Base-by-base conservation (phyloP, 2,888 invertebrate species). In the Sepioteuthis lessoniana region DNA sequence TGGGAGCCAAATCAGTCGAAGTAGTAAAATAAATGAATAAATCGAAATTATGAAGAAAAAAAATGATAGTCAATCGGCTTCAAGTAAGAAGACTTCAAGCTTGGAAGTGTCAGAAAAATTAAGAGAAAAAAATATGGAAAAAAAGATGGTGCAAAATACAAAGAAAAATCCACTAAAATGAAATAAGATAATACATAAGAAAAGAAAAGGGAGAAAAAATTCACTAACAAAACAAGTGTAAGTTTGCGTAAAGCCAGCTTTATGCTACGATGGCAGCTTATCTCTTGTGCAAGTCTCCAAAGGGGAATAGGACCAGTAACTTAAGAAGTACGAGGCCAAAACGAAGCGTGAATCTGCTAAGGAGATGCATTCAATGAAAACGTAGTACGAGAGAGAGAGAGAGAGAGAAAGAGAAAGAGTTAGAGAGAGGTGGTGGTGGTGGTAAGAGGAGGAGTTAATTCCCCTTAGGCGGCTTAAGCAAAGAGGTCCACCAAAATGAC, bases 401-500 rank as follows among this genome's bases (percentile, higher is more conserved):
- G 76, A 76, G 76, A 76, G 76, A 76, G 76, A 76, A 21, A 55
- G 55, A 55, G 55, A 55, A 21, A 55, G 55, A 55, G 55, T 19
- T 0, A 28, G 55, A 21, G 21, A 21, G 21, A 55, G 55, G 28
- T 21, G 28, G 21, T 21, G 28, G 25, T 0, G 3, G 55, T 5
- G 3, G 21, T 0, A 55, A 25, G 28, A 55, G 21, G 55, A 55
- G 35, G 13, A 76, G 76, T 76, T 76, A 76, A 76, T 76, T 76
- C 76, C 76, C 76, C 16, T 76, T 76, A n/a, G 76, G 76, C 76
- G 76, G n/a, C n/a, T 76, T 76, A 76, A n/a, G 76, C 76, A 35
- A 76, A 76, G 76, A 76, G 76, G 76, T 76, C 76, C 76, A 76
- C 76, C 76, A 76, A n/a, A 76, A 76, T 76, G 76, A 76, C 76